Base-by-base conservation (phyloP, 2,888 invertebrate species). In the Sphaeridia pumilis region DNA sequence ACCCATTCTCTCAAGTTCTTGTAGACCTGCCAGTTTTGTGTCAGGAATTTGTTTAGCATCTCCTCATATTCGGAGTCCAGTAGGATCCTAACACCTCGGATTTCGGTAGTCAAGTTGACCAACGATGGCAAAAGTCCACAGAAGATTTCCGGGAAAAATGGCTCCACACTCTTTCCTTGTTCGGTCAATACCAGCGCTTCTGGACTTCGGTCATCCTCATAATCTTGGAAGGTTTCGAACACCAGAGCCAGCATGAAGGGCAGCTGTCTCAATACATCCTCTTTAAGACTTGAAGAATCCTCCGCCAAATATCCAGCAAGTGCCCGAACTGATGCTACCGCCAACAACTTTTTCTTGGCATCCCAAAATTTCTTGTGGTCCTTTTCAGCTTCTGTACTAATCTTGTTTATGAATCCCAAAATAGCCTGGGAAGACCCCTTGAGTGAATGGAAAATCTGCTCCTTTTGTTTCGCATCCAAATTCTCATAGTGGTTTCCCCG, bases 101-200 rank as follows among this genome's bases (percentile, higher is more conserved):
- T 92, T 73, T 93, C 93, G 22, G 92, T 87, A 31, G 88, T 83
- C 63, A 94, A 77, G 70, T 93, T 89, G 67, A 92, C 93, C 3
- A 93, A 72, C 1, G 88, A 89, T 2, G 93, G 92, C 55, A 93
- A 72, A 74, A 93, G 78, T 36, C 90, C 76, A 49, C 89, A 77
- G 20, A 93, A 70, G 44, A 89, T 74, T 70, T 90, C 87, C 1
- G 65, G 64, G 49, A 60, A 56, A n/a, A 63, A 43, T 22, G 63
- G 63, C 34, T 65, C 65, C 10, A 49, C 53, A 17, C 59, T 60
- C 57, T 65, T 65, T 14, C 65, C 65, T 12, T 56, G 57, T 49
- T 65, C 65, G 2, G 61, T 59, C 21, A 63, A 47, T 20, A 64
- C 64, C 54, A 59, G 55, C 31, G 46, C 59, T 35, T 64, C 64